phyloP scores from a whole-genome alignment of 1,140 invertebrate species.

The Bilobella aurantiaca region DNA sequence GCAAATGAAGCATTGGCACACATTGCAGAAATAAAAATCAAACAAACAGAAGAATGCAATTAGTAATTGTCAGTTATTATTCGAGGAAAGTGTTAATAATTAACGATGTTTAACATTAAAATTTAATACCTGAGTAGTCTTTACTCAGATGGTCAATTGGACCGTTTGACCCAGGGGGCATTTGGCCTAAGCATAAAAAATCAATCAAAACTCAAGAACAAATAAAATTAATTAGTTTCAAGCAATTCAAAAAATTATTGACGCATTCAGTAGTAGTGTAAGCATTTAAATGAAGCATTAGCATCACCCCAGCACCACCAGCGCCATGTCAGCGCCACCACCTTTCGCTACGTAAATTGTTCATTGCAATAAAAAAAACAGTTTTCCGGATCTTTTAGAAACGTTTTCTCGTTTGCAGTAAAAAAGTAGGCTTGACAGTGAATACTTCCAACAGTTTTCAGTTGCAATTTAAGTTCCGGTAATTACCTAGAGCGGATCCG shows the following conservation, averaged over 20 bases:
- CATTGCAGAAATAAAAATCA: conserved; percentile 10
- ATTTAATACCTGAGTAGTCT: conserved; percentile 12
- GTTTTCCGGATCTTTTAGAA: no score
- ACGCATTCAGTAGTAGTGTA: not conserved
- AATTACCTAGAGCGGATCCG: conserved; percentile 20
- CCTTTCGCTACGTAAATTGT: no score
- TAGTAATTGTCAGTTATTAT: not conserved
- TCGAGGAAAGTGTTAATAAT: not conserved
- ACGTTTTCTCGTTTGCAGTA: no score
- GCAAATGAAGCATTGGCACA: no score
- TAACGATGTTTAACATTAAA: not conserved
- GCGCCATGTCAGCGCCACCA: no score
- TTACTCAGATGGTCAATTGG: conserved; percentile 16
- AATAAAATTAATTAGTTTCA: not conserved
- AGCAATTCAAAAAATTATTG: no score
- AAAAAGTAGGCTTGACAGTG: not conserved
- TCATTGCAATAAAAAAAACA: no score
- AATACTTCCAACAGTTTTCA: no score
- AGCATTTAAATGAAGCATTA: no score
- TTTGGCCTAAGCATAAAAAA: conserved; percentile 2
- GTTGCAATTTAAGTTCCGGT: not conserved
- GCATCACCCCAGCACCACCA: no score
- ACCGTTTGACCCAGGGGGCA: not conserved
- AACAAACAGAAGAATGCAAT: conserved; percentile 8
- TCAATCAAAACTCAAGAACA: not conserved